These are phyloP conservation scores for Heliconius congener DNA, from an alignment of 1,140 invertebrate species.

Conservation along the genomic window DNA sequence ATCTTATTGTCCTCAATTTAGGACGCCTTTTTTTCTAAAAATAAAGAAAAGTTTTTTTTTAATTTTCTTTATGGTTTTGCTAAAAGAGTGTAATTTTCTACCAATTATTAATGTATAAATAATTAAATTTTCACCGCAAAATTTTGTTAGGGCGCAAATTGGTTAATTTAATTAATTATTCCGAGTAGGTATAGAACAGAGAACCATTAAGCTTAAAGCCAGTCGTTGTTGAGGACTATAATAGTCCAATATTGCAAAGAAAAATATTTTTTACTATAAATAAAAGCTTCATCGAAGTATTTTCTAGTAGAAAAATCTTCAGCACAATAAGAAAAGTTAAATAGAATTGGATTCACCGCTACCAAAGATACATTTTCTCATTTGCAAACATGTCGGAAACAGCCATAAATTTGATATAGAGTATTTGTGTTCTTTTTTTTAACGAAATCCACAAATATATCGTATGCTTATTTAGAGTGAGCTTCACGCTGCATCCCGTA, in stretches of 20 bases:
- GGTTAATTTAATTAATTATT: no score
- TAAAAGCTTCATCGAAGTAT: constrained; percentile 3
- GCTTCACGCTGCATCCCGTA: background rate
- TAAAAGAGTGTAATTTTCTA: no score
- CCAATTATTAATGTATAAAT: no score
- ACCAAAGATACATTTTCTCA: constrained; percentile 33
- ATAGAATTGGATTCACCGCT: constrained; percentile 23
- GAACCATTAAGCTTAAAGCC: no score
- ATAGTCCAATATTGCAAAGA: background rate
- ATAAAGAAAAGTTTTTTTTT: no score
- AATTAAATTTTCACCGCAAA: no score
- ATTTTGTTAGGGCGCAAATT: no score
- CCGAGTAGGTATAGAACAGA: no score
- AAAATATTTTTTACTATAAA: background rate
- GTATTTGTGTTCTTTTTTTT: constrained; percentile 23
- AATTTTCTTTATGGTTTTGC: no score
- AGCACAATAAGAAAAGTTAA: constrained; percentile 23
- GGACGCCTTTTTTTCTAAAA: no score
- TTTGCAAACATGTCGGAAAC: constrained; percentile 36
- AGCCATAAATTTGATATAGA: constrained; percentile 32
- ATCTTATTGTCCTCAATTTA: no score
- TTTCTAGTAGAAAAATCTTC: constrained; percentile 9
- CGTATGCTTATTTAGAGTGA: background rate
- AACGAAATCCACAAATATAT: background rate
- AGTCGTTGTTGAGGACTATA: no score